A percentile compares a stretch with the other conserved stretches of the same genome.
Evolutionary conservation across 2,888 invertebrate genomes (phyloP).

Genomic region (Cheilosia urbana): DNA sequence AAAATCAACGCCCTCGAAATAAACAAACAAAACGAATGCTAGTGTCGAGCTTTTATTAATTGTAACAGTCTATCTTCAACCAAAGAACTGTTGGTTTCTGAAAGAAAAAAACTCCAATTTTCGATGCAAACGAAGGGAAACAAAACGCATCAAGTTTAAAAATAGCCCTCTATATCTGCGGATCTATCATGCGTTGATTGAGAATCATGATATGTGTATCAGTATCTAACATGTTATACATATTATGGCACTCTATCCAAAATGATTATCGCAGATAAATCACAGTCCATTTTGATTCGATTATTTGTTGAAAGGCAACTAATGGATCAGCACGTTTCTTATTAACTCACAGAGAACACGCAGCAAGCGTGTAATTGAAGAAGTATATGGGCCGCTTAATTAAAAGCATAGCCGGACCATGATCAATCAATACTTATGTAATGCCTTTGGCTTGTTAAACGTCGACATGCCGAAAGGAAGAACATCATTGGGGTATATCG

Average conservation of each 20-base stretch:
- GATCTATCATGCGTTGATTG: conserved; percentile 21
- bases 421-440: neutral
- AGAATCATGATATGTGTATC: conserved; percentile 8
- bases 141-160: conserved; percentile 33
- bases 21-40: conserved; percentile 26
- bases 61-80: neutral
- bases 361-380: conserved; percentile 31
- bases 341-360: neutral
- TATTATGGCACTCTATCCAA: conserved; percentile 12
- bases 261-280: conserved; percentile 53
- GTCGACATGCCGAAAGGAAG: conserved; percentile 18
- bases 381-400: conserved; percentile 32
- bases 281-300: conserved; percentile 38
- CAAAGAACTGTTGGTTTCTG: conserved; percentile 9
- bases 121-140: conserved; percentile 28
- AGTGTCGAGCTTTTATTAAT: conserved; percentile 16
- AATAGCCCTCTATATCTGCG: conserved; percentile 5
- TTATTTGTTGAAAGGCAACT: conserved; percentile 21
- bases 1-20: conserved; percentile 15
- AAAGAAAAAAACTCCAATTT: conserved; percentile 12
- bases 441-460: conserved; percentile 31
- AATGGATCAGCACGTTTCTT: conserved; percentile 19
- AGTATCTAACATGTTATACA: conserved; percentile 11
- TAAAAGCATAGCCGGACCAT: conserved; percentile 8
- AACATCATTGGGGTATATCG: neutral